Conservation (phyloP, 1,140 invertebrate species). For the Aphelinus certus region DNA sequence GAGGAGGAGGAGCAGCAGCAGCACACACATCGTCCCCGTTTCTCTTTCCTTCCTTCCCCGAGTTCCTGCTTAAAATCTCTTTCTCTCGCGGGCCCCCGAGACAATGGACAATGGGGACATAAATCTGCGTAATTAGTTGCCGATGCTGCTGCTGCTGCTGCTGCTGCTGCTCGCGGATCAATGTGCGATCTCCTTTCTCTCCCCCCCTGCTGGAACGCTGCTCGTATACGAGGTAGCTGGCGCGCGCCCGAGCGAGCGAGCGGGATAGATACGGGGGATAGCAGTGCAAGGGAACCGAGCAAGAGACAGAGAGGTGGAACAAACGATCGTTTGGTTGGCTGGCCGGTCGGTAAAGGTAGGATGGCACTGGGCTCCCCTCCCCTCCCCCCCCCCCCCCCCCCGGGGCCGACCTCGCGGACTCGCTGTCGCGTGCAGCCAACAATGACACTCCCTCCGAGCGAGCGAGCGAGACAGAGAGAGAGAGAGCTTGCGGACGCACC, state of each 20-base stretch:
- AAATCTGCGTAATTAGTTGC: constrained; percentile 76
- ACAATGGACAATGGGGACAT: constrained; percentile 75
- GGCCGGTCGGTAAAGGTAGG: constrained; percentile 61
- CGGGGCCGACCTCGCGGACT: background rate
- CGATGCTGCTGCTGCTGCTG: constrained; percentile 53
- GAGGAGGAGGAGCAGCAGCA: background rate
- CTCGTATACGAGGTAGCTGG: background rate
- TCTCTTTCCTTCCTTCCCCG: constrained; percentile 25
- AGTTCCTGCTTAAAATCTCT: background rate
- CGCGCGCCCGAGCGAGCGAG: background rate
- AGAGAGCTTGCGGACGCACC: constrained; percentile 50
- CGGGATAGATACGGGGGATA: background rate
- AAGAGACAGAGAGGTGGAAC: constrained; percentile 41
- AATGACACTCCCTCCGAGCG: constrained; percentile 54
- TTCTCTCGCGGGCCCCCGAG: constrained; percentile 49
- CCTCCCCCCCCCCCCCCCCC: constrained; percentile 3
- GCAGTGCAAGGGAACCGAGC: too few species aligned
- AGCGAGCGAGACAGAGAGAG: constrained; percentile 41
- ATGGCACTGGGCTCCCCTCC: constrained; percentile 53
- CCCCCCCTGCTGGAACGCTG: constrained; percentile 14
- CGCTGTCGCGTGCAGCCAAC: constrained; percentile 29
- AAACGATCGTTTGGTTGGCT: constrained; percentile 66
- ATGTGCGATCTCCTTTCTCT: constrained; percentile 64
- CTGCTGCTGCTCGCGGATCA: constrained; percentile 54
- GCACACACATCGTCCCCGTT: background rate